phyloP scores from a whole-genome alignment of 2,113 vertebrate species.

The Synchiropus splendidus region DNA sequence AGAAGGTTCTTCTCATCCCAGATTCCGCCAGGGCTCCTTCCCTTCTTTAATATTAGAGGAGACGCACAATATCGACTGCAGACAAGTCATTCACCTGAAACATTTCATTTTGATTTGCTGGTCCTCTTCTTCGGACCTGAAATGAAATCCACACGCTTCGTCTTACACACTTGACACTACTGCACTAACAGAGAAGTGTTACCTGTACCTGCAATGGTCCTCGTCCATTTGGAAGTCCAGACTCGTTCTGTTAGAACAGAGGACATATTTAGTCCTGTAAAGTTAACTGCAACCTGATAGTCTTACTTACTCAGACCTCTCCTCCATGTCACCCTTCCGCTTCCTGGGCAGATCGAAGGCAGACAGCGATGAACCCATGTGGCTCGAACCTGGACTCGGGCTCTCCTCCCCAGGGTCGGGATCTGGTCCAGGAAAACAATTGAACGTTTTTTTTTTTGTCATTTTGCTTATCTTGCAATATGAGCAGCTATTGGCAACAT shows the following conservation, averaged over 20 bases:
- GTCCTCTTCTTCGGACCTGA: constrained; percentile 52
- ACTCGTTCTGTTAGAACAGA: constrained; percentile 20
- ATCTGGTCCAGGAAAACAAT: constrained; percentile 20
- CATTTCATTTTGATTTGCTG: constrained; percentile 56
- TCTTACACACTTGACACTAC: background rate
- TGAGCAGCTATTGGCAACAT: no score
- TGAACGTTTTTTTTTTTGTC: background rate
- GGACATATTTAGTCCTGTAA: background rate
- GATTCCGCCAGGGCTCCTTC: no score
- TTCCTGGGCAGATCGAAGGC: constrained; percentile 47
- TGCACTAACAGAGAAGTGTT: background rate
- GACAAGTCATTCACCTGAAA: constrained; percentile 39
- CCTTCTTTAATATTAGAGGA: no score
- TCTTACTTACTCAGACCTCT: constrained; percentile 35
- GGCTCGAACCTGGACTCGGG: constrained; percentile 8
- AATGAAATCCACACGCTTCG: background rate
- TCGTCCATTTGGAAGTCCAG: constrained; percentile 33
- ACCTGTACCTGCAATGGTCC: constrained; percentile 38
- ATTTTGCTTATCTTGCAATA: no score
- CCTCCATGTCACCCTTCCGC: constrained; percentile 50
- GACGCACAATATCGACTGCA: no score
- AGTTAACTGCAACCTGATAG: background rate
- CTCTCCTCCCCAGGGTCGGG: constrained; percentile 18
- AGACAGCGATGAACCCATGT: constrained; percentile 12
- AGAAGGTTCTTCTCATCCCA: no score